Evolutionary conservation across 2,797 vertebrate species (phyloP).

Genomic region (Meriones psammophilus): DNA sequence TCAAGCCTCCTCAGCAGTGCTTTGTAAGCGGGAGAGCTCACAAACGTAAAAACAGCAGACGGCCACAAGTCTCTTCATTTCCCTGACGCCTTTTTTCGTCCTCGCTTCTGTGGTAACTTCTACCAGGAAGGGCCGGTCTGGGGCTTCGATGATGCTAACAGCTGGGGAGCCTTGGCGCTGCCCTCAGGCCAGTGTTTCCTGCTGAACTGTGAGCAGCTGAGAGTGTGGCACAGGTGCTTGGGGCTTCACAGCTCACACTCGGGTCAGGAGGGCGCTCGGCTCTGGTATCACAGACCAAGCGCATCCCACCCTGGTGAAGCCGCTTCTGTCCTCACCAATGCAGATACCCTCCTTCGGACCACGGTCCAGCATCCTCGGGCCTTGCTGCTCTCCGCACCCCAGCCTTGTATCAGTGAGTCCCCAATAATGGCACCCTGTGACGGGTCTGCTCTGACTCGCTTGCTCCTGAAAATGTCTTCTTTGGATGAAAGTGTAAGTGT

Average conservation of each 20-base stretch:
- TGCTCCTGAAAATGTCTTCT: neutral
- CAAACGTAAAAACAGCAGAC: neutral
- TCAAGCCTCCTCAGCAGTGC: neutral
- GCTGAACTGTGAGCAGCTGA: neutral
- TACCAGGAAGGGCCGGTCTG: neutral
- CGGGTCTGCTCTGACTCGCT: neutral
- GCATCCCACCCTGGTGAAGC: neutral
- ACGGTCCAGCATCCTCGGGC: neutral
- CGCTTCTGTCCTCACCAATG: neutral
- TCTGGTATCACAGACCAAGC: neutral
- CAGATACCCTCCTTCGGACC: neutral
- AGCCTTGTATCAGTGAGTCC: neutral
- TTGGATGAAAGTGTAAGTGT: neutral
- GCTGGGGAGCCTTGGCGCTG: neutral
- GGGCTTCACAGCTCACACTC: neutral
- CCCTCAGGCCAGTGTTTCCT: neutral
- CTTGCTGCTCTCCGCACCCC: fast-evolving
- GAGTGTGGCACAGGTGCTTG: neutral
- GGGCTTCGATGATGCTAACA: neutral
- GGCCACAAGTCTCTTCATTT: neutral
- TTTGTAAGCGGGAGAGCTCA: neutral
- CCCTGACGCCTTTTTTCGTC: neutral
- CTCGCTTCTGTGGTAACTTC: neutral
- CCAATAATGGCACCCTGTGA: neutral
- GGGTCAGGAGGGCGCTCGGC: neutral